A percentile compares a stretch with the other conserved stretches of the same genome.
phyloP scores from a whole-genome alignment of 2,797 vertebrate species.

The Mycteria americana region DNA sequence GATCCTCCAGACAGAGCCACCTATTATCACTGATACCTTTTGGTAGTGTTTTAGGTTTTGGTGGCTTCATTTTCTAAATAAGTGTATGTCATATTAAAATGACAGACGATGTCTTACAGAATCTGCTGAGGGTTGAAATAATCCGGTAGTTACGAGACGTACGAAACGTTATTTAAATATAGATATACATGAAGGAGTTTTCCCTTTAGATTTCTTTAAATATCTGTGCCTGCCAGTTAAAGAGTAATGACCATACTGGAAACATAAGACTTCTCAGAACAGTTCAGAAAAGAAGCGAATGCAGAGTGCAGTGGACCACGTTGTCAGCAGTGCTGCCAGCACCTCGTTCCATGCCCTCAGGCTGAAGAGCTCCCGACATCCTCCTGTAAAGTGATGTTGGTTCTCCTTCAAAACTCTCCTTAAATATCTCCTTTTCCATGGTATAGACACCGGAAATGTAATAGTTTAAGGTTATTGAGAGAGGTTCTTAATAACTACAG shows the following conservation, averaged over 20 bases:
- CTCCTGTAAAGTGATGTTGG: neutral
- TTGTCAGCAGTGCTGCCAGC: neutral
- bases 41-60: neutral
- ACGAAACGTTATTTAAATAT: neutral
- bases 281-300: neutral
- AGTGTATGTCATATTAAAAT: neutral
- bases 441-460: neutral
- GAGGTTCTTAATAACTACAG: neutral
- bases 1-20: neutral
- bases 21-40: neutral
- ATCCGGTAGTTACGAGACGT: neutral
- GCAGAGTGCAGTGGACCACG: neutral
- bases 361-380: neutral
- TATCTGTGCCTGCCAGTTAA: neutral
- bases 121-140: neutral
- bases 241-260: neutral
- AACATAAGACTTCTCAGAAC: neutral
- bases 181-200: neutral
- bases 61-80: neutral
- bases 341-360: rapidly evolving
- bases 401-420: neutral
- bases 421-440: neutral
- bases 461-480: neutral
- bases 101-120: neutral
- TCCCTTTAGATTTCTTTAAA: neutral